Conservation (phyloP, 2,888 invertebrate genomes). For the Halictus ligatus region DNA sequence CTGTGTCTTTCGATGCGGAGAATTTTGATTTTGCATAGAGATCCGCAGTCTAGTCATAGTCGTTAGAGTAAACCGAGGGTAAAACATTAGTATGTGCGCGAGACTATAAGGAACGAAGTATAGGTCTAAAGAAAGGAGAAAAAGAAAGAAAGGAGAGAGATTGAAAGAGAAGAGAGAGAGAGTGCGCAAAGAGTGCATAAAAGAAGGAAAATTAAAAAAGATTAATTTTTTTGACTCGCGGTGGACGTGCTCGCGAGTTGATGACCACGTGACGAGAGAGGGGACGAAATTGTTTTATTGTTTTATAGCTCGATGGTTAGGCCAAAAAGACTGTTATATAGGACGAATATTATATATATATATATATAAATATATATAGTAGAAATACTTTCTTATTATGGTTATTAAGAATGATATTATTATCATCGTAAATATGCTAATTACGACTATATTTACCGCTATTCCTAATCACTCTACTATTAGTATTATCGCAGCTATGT, state of each 20-base stretch:
- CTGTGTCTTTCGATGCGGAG: neutral
- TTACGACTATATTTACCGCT: conserved; percentile 63
- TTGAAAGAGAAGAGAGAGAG: neutral
- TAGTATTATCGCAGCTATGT: conserved; percentile 70
- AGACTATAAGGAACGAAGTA: neutral
- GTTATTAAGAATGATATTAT: conserved; percentile 71
- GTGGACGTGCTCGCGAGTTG: neutral
- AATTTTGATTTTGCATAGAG: neutral
- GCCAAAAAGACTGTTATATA: conserved; percentile 83
- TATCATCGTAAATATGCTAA: conserved; percentile 63
- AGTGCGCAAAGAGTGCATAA: neutral
- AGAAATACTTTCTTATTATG: conserved; percentile 78
- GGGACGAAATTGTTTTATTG: conserved; percentile 76
- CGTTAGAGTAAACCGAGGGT: conserved; percentile 65
- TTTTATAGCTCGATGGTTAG: conserved; percentile 81
- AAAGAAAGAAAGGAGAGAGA: neutral
- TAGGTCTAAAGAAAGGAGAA: neutral
- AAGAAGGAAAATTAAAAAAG: neutral
- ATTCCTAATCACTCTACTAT: conserved; percentile 68
- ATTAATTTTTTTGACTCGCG: conserved; percentile 8
- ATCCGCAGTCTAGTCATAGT: conserved; percentile 67
- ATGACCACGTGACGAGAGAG: conserved; percentile 13
- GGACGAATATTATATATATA: conserved; percentile 77
- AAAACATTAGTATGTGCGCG: conserved; percentile 65
- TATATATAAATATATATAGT: conserved; percentile 68